These are phyloP conservation scores for Chironex yamaguchii DNA, from an alignment of 30 jellyfish, hydroid and myxozoan species.

Conservation along the genomic window DNA sequence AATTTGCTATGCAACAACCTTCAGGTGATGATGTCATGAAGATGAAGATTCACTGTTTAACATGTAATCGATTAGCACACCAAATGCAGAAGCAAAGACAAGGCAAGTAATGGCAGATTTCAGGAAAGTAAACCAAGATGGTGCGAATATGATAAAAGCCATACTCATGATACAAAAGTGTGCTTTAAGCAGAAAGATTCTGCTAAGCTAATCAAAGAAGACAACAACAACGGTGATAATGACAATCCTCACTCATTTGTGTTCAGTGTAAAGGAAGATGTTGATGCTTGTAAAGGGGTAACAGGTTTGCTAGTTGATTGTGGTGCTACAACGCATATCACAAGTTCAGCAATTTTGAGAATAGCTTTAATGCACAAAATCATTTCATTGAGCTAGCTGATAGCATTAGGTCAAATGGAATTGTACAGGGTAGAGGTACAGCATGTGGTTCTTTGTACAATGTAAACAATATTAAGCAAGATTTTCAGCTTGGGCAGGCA, in stretches of 20 bases:
- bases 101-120: no score
- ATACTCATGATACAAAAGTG: constrained; percentile 45
- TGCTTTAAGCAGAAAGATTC: constrained; percentile 41
- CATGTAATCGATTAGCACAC: no score
- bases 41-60: background rate
- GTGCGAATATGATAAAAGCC: background rate
- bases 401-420: constrained; percentile 50
- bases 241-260: background rate
- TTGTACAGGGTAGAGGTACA: constrained; percentile 46
- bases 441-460: constrained; percentile 27
- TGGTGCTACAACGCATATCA: constrained; percentile 67
- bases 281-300: no score
- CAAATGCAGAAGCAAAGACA: no score
- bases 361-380: constrained; percentile 26
- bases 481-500: constrained; percentile 32
- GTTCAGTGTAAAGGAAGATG: background rate
- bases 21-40: constrained; percentile 30
- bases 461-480: background rate
- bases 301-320: constrained; percentile 35
- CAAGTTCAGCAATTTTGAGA: constrained; percentile 34
- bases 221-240: background rate
- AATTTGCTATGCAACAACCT: no score
- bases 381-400: constrained; percentile 79
- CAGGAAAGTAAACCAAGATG: no score
- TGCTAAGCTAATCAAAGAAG: constrained; percentile 4